These are phyloP conservation scores for Chroicocephalus ridibundus DNA, from an alignment of 2,113 vertebrate species.

Conservation along the genomic window DNA sequence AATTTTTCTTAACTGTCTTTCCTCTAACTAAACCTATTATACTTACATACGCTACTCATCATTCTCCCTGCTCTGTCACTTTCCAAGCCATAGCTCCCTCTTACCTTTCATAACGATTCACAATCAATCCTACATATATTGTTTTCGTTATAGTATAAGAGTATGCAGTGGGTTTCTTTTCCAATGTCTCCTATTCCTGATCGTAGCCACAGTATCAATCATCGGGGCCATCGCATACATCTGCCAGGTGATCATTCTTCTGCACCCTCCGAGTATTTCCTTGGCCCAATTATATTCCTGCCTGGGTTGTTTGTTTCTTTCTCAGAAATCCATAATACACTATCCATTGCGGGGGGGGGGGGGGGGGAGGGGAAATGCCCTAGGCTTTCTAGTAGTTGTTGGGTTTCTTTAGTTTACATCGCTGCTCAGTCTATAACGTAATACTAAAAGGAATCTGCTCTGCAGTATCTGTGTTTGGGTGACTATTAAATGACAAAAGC, in stretches of 20 bases:
- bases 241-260: background rate
- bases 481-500: background rate
- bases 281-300: conserved; percentile 21
- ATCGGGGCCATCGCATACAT: rapidly evolving
- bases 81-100: background rate
- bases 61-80: background rate
- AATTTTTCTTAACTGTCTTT: background rate
- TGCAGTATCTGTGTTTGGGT: background rate
- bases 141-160: background rate
- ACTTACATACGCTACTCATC: background rate
- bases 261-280: conserved; percentile 11
- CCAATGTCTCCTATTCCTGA: background rate
- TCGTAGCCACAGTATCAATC: background rate
- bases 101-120: background rate
- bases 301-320: background rate
- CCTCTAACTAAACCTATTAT: background rate
- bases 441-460: background rate
- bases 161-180: background rate
- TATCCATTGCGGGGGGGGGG: background rate
- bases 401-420: background rate
- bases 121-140: background rate
- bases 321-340: conserved; percentile 34
- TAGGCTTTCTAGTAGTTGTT: background rate
- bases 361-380: background rate
- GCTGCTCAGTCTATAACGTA: conserved; percentile 16